Base-by-base conservation (phyloP, 1,140 invertebrate species). In the Megalonaias nervosa region DNA sequence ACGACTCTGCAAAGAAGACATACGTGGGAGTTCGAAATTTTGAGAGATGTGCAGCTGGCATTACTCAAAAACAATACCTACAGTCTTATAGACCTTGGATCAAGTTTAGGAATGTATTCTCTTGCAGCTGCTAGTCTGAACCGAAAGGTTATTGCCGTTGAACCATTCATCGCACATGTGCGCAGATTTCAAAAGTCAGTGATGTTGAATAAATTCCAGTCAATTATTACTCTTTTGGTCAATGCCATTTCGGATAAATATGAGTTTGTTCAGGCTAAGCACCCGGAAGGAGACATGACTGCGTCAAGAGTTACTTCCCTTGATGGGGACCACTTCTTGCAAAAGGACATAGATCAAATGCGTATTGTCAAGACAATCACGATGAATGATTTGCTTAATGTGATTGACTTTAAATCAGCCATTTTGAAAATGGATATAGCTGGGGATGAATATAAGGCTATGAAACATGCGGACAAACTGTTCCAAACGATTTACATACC, bases 41-140 rank as follows among this genome's bases (percentile, higher is more conserved):
- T 67, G 15, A 26, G 67, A 69, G 59, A 69, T 56, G 19, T 68
- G 23, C 74, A 69, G 57, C 13, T 68, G 13, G 57, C 59, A 59
- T 23, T 76, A 1, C 13, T 62, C 4, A 38, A 61, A 5, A 58
- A 61, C 14, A 14, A 12, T 13, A 60, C 48, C 15, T 16, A 21
- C 38, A 67, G 60, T 31, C 60, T 69, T 9, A 68, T 76, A n/a
- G 74, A 76, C 56, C 38, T 76, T 38, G 74, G 74, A 4, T 58
- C 74, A 3, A 62, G 67, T 48, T 56, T 76, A 38, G 74, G 74
- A 12, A 64, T 68, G 1, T 76, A 31, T 67, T 70, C 67, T 62
- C 55, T 76, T 2, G 38, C 67, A 31, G 74, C 67, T 31, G 67
- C 67, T 15, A 70, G 59, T 55, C 16, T 70, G 19, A 61, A 70